Evolutionary conservation across 2,113 vertebrate species (phyloP), one percentile per base, ranked within the genome.

Genomic region (Castor canadensis): DNA sequence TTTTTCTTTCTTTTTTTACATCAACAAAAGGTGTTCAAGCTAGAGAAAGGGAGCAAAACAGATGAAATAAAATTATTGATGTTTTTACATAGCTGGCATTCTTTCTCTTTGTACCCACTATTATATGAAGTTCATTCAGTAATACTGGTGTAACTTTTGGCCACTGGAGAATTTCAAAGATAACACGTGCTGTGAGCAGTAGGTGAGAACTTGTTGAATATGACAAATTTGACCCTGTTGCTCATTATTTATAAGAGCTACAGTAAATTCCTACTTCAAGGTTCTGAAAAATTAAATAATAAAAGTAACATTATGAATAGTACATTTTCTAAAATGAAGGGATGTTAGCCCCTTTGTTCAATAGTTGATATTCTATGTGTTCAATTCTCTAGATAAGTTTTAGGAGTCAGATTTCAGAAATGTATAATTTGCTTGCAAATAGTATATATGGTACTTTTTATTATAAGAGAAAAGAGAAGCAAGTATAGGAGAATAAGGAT

Each of bases 321-420:
- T 47, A 52, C 2, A 72, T 67, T 87, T 87, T 79, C 3, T 45
- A 75, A 28, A 35, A 45, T 62, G 71, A 77, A 93, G 43, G 20
- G 11, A 76, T 72, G 8, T 64, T 76, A 80, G 52, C 19, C 15
- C 52, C 43, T 58, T 82, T 86, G n/a, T 95, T 32, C 32, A 82
- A 69, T 2, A 38, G 62, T 32, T 67, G 35, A 92, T n/a, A 87
- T 52, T 79, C 15, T 82, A 24, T 77, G 15, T 80, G 52, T 88
- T 83, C 47, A 38, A 56, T 87, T 81, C 13, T n/a, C 60, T 85
- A 87, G 66, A 38, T 75, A 15, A 38, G 84, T 20, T 62, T 62
- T 62, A 32, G 24, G 66, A 91, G 22, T 85, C 40, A 72, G 52
- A 69, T 85, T 90, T 71, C 52, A 86, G 67, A 95, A 89, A 85